phyloP scores from a whole-genome alignment of 1,140 invertebrate genomes.

The Tetramorium simillimum region DNA sequence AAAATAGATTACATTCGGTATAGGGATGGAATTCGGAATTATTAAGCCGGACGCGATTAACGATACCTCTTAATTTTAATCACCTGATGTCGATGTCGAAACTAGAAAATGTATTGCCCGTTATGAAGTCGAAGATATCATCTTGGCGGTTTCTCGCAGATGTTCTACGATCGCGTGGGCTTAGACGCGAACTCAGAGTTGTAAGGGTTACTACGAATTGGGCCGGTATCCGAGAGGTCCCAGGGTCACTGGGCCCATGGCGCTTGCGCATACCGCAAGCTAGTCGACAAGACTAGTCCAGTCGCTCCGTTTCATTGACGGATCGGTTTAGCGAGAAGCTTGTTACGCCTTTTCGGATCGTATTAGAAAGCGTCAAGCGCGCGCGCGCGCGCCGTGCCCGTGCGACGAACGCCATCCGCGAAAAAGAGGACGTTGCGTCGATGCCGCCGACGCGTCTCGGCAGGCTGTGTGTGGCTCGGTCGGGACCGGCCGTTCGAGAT shows the following conservation, averaged over 20 bases:
- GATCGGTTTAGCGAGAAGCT: conserved; percentile 67
- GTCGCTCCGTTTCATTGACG: conserved; percentile 80
- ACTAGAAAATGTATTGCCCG: background rate
- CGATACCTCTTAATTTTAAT: background rate
- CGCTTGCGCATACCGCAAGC: conserved; percentile 85
- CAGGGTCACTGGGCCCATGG: conserved; percentile 83
- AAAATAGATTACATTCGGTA: background rate
- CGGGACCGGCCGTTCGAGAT: background rate
- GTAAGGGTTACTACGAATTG: conserved; percentile 57
- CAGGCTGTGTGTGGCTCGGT: background rate
- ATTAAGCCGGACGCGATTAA: background rate
- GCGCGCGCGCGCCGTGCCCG: conserved; percentile 40
- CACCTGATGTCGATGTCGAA: background rate
- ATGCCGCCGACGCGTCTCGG: background rate
- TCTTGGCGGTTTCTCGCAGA: conserved; percentile 25
- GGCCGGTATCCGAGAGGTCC: conserved; percentile 78
- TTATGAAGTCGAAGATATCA: background rate
- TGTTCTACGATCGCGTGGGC: conserved; percentile 46
- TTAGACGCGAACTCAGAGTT: background rate
- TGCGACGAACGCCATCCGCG: conserved; percentile 33
- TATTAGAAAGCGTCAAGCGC: background rate
- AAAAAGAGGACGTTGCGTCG: conserved; percentile 20
- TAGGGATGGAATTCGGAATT: background rate
- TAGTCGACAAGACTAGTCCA: conserved; percentile 85
- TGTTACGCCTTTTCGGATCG: conserved; percentile 59